phyloP scores from a whole-genome alignment of 1,140 invertebrate genomes.

The Hylaeus volcanicus region DNA sequence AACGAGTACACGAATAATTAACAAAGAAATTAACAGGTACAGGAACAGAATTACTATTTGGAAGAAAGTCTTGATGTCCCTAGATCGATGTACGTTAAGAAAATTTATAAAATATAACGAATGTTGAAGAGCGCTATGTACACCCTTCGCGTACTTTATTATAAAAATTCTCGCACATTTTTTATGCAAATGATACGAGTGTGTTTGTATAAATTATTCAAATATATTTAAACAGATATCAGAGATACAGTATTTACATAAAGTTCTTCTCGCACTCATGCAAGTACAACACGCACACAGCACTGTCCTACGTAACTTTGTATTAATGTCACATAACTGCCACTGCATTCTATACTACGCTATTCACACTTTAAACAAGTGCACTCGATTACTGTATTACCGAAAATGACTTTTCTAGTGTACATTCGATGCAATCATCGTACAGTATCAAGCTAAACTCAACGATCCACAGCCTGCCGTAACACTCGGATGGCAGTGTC shows the following conservation, averaged over 20 bases:
- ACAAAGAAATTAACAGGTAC: not conserved
- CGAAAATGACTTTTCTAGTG: conserved; percentile 21
- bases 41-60: not conserved
- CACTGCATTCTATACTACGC: conserved; percentile 3
- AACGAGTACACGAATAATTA: not conserved
- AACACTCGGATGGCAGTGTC: conserved; percentile 41
- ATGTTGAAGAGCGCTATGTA: conserved; percentile 1
- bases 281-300: conserved; percentile 67
- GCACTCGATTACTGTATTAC: conserved; percentile 39
- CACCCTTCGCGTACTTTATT: not conserved
- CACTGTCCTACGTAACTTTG: conserved; percentile 35
- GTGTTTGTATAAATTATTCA: conserved; percentile 78
- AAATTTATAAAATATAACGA: not conserved
- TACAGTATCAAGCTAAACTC: conserved; percentile 45
- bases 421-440: conserved; percentile 30
- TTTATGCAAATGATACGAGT: conserved; percentile 29
- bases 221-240: conserved; percentile 79
- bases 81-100: not conserved
- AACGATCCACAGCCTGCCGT: conserved; percentile 45
- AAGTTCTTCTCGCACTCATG: conserved; percentile 70
- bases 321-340: conserved; percentile 43
- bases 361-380: conserved; percentile 39
- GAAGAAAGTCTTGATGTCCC: not conserved
- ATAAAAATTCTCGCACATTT: not conserved
- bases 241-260: conserved; percentile 77